Evolutionary conservation across 2,113 vertebrate species (phyloP), one percentile per base, ranked within the genome.

Genomic region (Tyrannus savana): DNA sequence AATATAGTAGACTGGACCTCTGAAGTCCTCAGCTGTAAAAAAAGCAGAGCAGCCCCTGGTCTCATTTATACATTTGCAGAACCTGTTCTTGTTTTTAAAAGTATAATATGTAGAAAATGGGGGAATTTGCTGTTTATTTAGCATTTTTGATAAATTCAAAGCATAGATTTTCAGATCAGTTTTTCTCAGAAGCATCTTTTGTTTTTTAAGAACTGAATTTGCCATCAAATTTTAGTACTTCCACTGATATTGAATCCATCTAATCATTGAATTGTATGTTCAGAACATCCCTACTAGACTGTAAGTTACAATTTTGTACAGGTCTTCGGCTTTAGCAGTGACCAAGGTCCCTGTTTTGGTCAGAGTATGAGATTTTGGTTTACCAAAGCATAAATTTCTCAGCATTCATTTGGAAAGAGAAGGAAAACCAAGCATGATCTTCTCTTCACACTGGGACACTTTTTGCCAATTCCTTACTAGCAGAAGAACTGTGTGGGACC

Each of bases 381-480:
- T 58, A 44, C 13, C 28, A 74, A 25, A 74, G n/a, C 33, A 64
- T 15, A 56, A 44, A 60, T 56, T 74, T 62, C 47, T 81, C n/a
- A 63, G 23, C 9, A 59, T 63, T 28, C 27, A 19, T 80, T 59
- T 72, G 28, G 50, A 56, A 92, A 60, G n/a, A 72, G 21, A 64
- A 88, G 16, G 18, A 14, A 76, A 93, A 83, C 18, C 5, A 72
- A 75, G 13, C 7, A 30, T 9, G 17, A 58, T 23, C 12, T 68
- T 52, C 14, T 69, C 19, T 55, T 74, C 1, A 1, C 3, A 0
- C 11, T 28, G 18, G 6, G 18, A 59, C 8, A 16, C 12, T 23
- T 78, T 67, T 39, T 4, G 0, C 37, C n/a, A 37, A 13, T 44
- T 28, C 19, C 35, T 62, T 39, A 6, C 14, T 53, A 6, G 19